phyloP scores from a whole-genome alignment of 1,140 invertebrate species.

The Hypsibius dujardini region DNA sequence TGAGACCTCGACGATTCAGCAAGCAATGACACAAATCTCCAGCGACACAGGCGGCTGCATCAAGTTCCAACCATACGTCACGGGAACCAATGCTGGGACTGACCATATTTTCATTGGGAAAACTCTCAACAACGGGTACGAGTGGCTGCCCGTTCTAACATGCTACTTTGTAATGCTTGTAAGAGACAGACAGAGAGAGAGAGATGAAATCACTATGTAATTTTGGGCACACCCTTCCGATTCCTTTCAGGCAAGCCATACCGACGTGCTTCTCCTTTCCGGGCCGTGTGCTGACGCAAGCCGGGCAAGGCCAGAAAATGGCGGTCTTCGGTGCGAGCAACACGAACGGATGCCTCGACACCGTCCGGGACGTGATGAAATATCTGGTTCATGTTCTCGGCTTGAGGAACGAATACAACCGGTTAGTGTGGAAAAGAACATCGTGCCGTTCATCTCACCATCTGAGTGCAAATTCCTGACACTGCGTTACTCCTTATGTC shows the following conservation, averaged over 20 bases:
- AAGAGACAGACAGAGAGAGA: too few species aligned
- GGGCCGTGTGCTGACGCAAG: not conserved
- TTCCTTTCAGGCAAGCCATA: not conserved
- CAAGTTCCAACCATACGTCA: not conserved
- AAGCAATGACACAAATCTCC: not conserved
- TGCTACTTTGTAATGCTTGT: too few species aligned
- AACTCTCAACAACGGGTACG: not conserved
- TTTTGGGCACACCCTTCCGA: not conserved
- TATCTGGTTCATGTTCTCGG: not conserved
- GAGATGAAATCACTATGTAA: too few species aligned
- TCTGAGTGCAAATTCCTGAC: not conserved
- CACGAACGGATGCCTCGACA: not conserved
- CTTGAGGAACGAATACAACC: not conserved
- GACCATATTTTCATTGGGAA: not conserved
- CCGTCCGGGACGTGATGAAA: slow-evolving; percentile 1
- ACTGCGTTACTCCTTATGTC: not conserved
- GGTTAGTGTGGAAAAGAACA: not conserved
- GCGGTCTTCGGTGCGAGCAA: not conserved
- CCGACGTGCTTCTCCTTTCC: slow-evolving; percentile 8
- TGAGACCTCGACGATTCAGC: not conserved
- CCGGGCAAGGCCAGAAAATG: not conserved
- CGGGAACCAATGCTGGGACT: not conserved
- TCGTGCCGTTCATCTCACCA: not conserved
- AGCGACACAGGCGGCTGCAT: not conserved
- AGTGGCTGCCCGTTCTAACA: too few species aligned